These are phyloP conservation scores for Tridacna gigas DNA, from an alignment of 2,888 invertebrate species.

Conservation along the genomic window DNA sequence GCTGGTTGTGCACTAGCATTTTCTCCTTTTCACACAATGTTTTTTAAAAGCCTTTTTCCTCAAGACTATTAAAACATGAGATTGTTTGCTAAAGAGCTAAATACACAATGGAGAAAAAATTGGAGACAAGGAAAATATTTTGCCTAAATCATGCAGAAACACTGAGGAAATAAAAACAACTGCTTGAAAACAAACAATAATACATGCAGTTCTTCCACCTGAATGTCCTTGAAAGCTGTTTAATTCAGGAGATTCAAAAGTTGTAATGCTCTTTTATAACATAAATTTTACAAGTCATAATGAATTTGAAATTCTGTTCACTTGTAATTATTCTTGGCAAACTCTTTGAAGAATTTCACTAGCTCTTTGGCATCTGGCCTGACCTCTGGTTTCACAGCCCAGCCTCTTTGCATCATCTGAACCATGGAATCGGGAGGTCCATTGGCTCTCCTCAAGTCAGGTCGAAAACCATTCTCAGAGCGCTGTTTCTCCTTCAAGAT, in stretches of 20 bases:
- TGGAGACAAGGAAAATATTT: not conserved
- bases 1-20: not conserved
- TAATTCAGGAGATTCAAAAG: too few relatives aligned
- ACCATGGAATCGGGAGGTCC: constrained; percentile 69
- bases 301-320: not conserved
- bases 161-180: not conserved
- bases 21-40: not conserved
- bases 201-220: too few relatives aligned
- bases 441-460: constrained; percentile 64
- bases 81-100: too few relatives aligned
- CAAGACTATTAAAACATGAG: too few relatives aligned
- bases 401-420: constrained; percentile 65
- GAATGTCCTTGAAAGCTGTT: too few relatives aligned
- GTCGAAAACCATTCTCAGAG: constrained; percentile 67
- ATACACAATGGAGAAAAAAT: too few relatives aligned
- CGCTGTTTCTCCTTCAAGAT: constrained; percentile 42
- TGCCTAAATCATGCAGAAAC: not conserved
- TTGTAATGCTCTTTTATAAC: too few relatives aligned
- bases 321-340: constrained; percentile 39
- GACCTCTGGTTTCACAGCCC: constrained; percentile 62
- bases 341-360: constrained; percentile 34
- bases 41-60: too few relatives aligned
- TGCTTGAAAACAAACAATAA: too few relatives aligned
- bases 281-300: too few relatives aligned
- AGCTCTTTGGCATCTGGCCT: constrained; percentile 59